phyloP scores from a whole-genome alignment of 2,797 vertebrate genomes.

The Onychomys arenicola region DNA sequence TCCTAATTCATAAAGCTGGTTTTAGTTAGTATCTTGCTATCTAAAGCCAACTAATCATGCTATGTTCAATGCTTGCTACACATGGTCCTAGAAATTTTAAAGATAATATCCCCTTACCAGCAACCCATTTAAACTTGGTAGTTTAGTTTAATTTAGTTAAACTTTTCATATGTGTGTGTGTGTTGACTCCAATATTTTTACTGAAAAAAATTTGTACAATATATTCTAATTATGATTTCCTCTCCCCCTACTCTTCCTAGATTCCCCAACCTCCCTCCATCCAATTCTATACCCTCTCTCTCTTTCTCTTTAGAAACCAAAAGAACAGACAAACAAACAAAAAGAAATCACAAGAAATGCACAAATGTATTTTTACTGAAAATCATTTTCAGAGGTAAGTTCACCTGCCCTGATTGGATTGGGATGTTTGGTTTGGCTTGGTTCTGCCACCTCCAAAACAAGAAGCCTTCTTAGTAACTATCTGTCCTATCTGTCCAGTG shows the following conservation, averaged over 20 bases:
- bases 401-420: neutral
- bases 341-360: neutral
- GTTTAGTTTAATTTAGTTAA: no score
- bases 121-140: neutral
- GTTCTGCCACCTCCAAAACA: neutral
- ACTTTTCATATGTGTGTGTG: no score
- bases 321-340: neutral
- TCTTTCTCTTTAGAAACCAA: neutral
- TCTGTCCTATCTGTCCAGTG: neutral
- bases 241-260: neutral
- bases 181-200: neutral
- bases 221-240: neutral
- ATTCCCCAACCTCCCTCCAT: neutral
- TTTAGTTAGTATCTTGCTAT: neutral
- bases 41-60: neutral
- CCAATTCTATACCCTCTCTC: neutral
- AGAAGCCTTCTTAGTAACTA: neutral
- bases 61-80: constrained; percentile 20
- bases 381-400: constrained; percentile 16
- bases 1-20: constrained; percentile 36
- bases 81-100: constrained; percentile 3
- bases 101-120: neutral
- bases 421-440: neutral
- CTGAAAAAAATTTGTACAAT: neutral
- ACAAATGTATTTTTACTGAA: neutral